Percentiles rank a stretch among this genome's conserved stretches.
Evolutionary conservation across 2,888 invertebrate genomes (phyloP).

Genomic region (Schizaphis graminum): DNA sequence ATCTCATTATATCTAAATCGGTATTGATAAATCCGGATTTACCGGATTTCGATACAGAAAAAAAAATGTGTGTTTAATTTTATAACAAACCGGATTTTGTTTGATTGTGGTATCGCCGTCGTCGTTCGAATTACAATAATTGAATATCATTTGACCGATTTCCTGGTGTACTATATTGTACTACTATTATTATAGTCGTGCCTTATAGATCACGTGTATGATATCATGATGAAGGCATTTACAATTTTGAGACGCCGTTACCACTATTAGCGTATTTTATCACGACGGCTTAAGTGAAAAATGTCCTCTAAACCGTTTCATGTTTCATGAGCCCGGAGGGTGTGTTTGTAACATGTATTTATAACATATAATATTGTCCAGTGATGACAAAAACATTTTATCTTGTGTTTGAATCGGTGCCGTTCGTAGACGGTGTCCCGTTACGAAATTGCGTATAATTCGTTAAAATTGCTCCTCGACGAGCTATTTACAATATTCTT

Average conservation of each 20-base stretch:
- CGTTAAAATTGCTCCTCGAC: not conserved
- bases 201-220: not conserved
- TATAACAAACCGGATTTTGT: slow-evolving; percentile 46
- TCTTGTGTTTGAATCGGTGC: not conserved
- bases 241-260: not conserved
- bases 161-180: not conserved
- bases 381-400: not conserved
- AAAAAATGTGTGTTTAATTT: slow-evolving; percentile 14
- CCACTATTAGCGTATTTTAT: not conserved
- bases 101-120: not conserved
- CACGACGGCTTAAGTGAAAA: not conserved
- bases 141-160: slow-evolving; percentile 54
- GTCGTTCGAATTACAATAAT: slow-evolving; percentile 29
- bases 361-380: not conserved
- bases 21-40: slow-evolving; percentile 60
- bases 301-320: not conserved
- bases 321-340: not conserved
- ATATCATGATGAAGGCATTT: not conserved
- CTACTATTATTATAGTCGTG: not conserved
- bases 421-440: slow-evolving; percentile 35
- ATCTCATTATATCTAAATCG: slow-evolving; percentile 49
- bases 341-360: not conserved
- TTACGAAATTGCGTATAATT: not conserved
- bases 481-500: not conserved
- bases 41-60: slow-evolving; percentile 42